These are phyloP conservation scores for Punctoribates punctum DNA, from an alignment of 2,888 invertebrate species.

Conservation along the genomic window DNA sequence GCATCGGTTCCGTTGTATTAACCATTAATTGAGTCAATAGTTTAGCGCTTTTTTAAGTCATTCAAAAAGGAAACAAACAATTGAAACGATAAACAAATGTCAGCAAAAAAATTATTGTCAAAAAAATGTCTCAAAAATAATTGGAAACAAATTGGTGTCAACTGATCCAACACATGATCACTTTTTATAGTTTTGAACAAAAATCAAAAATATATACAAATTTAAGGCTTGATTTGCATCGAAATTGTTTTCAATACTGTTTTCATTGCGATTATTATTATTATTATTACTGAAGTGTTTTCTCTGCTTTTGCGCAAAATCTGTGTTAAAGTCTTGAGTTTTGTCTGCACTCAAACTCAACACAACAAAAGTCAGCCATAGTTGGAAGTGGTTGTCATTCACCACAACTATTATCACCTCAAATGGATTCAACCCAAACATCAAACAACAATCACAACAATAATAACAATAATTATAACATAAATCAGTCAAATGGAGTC, in stretches of 20 bases:
- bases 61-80: not conserved
- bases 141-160: too few species aligned
- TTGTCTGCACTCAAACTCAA: too few species aligned
- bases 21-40: not conserved
- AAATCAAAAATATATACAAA: too few species aligned
- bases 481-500: not conserved
- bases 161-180: too few species aligned
- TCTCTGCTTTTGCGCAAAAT: constrained; percentile 10
- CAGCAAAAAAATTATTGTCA: not conserved
- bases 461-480: not conserved
- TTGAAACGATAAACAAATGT: not conserved
- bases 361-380: not conserved
- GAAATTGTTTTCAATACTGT: too few species aligned
- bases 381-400: not conserved
- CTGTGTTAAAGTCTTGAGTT: not conserved
- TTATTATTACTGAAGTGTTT: not conserved
- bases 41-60: constrained; percentile 1
- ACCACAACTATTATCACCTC: too few species aligned
- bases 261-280: not conserved
- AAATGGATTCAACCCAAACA: not conserved
- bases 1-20: not conserved
- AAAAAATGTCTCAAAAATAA: not conserved
- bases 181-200: too few species aligned
- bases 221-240: too few species aligned
- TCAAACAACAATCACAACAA: not conserved